Percentiles rank a stretch among this genome's conserved stretches.
These are phyloP conservation scores for Miichthys miiuy DNA, from an alignment of 2,797 vertebrate genomes.

Conservation along the genomic window DNA sequence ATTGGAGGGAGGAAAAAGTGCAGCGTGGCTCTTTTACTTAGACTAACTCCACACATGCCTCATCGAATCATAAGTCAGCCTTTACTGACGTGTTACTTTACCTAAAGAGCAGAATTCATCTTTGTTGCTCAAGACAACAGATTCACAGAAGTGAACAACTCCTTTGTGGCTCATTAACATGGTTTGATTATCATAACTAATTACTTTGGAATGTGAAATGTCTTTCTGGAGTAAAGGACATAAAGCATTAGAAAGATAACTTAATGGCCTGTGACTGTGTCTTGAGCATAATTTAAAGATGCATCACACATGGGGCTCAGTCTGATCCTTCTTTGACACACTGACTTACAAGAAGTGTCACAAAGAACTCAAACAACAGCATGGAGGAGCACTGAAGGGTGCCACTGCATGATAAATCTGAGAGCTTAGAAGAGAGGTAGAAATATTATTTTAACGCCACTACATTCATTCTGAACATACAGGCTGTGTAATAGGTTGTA, in stretches of 20 bases:
- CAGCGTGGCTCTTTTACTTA: background rate
- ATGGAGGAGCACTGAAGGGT: background rate
- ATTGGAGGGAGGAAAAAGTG: background rate
- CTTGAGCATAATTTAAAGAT: background rate
- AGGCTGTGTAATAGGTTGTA: background rate
- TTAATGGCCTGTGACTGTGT: background rate
- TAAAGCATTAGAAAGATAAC: background rate
- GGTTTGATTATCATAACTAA: background rate
- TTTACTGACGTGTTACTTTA: background rate
- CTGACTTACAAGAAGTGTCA: background rate
- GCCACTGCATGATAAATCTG: background rate
- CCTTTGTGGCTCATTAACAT: background rate
- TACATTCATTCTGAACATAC: background rate
- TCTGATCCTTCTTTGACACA: background rate
- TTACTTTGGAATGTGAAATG: constrained; percentile 3
- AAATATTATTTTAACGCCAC: background rate
- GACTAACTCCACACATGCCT: background rate
- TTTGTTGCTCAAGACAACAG: background rate
- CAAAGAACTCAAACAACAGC: background rate
- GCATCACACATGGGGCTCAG: background rate
- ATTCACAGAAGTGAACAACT: background rate
- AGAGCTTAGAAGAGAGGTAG: background rate
- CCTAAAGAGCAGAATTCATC: background rate
- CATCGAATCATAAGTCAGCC: background rate
- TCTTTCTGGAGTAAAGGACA: constrained; percentile 14